Evolutionary conservation across 2,888 invertebrate genomes (phyloP).

Genomic region (Leptopilina syphax): DNA sequence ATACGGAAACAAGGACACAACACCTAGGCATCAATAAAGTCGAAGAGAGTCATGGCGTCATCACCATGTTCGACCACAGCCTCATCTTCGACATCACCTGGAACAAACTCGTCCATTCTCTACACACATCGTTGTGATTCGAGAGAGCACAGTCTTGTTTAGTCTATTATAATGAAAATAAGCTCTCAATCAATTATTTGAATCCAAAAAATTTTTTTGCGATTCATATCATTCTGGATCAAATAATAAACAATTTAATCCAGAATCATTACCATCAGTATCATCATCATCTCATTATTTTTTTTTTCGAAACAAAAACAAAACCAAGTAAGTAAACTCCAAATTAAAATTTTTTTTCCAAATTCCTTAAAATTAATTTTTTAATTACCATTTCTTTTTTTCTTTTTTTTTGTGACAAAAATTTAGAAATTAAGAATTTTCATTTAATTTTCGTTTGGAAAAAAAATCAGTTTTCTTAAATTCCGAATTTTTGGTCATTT

Average conservation of each 20-base stretch:
- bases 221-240: too few species aligned
- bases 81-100: conserved; percentile 71
- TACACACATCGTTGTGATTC: conserved; percentile 74
- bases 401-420: too few species aligned
- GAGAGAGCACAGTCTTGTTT: conserved; percentile 73
- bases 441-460: too few species aligned
- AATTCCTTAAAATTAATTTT: too few species aligned
- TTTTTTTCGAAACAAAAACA: too few species aligned
- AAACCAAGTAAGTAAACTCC: too few species aligned
- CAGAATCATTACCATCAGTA: too few species aligned
- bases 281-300: too few species aligned
- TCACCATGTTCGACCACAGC: conserved; percentile 71
- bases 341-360: too few species aligned
- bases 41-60: conserved; percentile 70
- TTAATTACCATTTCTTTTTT: too few species aligned
- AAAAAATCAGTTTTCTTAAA: background rate
- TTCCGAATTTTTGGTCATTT: background rate
- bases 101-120: conserved; percentile 71
- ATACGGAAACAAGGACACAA: conserved; percentile 71
- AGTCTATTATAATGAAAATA: conserved; percentile 48
- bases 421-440: too few species aligned
- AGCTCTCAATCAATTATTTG: conserved; percentile 41
- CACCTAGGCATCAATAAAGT: conserved; percentile 72
- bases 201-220: background rate
- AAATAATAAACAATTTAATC: too few species aligned